phyloP scores from a whole-genome alignment of 2,888 invertebrate species.

The Pollenia amentaria region DNA sequence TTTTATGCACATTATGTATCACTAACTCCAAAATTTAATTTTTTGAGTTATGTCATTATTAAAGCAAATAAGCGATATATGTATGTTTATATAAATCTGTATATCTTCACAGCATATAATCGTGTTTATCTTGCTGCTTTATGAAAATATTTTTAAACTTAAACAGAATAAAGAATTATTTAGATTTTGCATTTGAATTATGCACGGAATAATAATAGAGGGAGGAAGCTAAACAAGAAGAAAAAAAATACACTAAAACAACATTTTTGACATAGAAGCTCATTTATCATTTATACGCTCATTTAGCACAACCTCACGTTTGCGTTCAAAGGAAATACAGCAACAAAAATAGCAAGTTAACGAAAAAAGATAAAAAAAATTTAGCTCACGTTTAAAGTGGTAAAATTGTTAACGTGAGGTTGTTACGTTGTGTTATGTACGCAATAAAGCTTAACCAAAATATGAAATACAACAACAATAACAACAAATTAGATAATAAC shows the following conservation, averaged over 20 bases:
- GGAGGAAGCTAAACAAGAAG: not conserved
- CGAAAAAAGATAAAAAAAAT: constrained; percentile 20
- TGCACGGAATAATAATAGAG: constrained; percentile 4
- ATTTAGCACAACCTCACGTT: constrained; percentile 69
- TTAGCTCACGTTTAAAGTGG: constrained; percentile 60
- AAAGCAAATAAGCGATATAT: too few species aligned
- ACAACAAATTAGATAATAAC: not conserved
- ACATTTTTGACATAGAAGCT: constrained; percentile 61
- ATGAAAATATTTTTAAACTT: constrained; percentile 3
- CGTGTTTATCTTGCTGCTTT: constrained; percentile 13
- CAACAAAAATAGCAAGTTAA: not conserved
- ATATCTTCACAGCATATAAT: constrained; percentile 1
- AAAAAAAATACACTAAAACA: not conserved
- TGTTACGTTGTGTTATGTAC: constrained; percentile 67
- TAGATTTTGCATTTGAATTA: constrained; percentile 18
- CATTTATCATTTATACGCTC: constrained; percentile 75
- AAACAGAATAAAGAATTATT: constrained; percentile 13
- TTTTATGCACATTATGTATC: too few species aligned
- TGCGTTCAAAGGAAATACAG: not conserved
- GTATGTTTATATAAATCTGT: too few species aligned
- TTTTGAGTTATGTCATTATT: too few species aligned
- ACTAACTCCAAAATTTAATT: too few species aligned
- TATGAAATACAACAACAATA: constrained; percentile 35
- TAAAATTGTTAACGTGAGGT: constrained; percentile 62
- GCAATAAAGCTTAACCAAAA: constrained; percentile 73